These are phyloP conservation scores for Rhagologus leucostigma DNA, from an alignment of 2,113 vertebrate species.

Conservation along the genomic window DNA sequence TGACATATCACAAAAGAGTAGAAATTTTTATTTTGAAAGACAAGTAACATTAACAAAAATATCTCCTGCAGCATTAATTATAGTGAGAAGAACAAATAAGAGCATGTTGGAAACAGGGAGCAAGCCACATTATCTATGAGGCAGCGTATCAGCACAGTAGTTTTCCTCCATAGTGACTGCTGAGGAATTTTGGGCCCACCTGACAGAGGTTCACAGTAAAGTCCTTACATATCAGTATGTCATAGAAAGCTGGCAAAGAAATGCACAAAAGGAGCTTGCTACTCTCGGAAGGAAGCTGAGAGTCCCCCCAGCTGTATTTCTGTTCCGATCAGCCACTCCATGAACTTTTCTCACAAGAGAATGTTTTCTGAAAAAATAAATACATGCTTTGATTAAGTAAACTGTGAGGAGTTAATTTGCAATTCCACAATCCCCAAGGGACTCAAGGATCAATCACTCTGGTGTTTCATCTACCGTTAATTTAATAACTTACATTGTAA, in stretches of 20 bases:
- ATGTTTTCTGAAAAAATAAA: conserved; percentile 9
- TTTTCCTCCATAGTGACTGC: neutral
- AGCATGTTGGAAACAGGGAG: neutral
- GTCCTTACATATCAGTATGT: neutral
- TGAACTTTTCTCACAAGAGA: neutral
- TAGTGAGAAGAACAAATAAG: neutral
- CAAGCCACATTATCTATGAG: neutral
- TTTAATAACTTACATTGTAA: neutral
- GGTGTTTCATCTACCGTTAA: neutral
- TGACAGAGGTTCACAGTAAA: neutral
- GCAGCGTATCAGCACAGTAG: neutral
- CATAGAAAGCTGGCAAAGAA: neutral
- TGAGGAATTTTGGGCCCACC: neutral
- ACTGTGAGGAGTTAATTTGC: neutral
- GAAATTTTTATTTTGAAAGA: neutral
- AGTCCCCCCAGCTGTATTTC: neutral
- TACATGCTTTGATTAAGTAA: neutral
- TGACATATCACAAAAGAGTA: neutral
- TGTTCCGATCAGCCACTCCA: neutral
- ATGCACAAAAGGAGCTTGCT: neutral
- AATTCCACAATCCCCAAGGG: neutral
- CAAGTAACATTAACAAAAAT: neutral
- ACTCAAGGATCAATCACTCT: neutral
- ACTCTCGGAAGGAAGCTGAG: neutral
- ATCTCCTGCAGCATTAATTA: neutral